Evolutionary conservation across 1,140 invertebrate species (phyloP).

Genomic region (Cepaea nemoralis): DNA sequence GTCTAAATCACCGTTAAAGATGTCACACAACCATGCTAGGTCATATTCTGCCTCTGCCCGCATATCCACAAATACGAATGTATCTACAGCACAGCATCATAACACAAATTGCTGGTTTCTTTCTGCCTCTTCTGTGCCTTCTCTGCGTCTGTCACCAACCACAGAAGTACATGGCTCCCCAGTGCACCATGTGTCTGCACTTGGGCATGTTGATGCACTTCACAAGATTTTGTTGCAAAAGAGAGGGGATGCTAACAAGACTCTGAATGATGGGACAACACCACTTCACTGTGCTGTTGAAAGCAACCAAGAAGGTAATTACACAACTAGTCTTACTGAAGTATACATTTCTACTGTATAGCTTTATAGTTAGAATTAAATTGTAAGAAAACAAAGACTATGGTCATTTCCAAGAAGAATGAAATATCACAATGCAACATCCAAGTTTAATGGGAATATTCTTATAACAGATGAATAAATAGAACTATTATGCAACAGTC

Average conservation of each 20-base stretch:
- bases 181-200: slow-evolving; percentile 57
- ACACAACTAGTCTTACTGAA: neutral
- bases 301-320: slow-evolving; percentile 62
- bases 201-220: slow-evolving; percentile 57
- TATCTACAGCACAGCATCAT: neutral
- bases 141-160: slow-evolving; percentile 31
- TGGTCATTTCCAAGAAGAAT: no score
- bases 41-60: slow-evolving; percentile 18
- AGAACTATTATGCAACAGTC: no score
- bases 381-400: no score
- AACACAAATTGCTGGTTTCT: slow-evolving; percentile 3
- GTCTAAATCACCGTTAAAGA: slow-evolving; percentile 14
- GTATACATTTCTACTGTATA: no score
- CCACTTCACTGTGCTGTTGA: slow-evolving; percentile 65
- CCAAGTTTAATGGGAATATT: no score
- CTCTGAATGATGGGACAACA: slow-evolving; percentile 63
- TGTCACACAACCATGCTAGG: neutral
- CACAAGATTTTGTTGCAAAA: slow-evolving; percentile 56
- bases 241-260: slow-evolving; percentile 61
- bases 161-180: slow-evolving; percentile 44
- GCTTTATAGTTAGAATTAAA: no score
- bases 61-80: neutral
- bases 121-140: slow-evolving; percentile 42
- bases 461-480: no score
- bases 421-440: no score